A percentile compares a stretch with the other conserved stretches of the same genome.
These are phyloP conservation scores for Scaptomyza montana DNA, from an alignment of 1,140 invertebrate genomes.

Conservation along the genomic window DNA sequence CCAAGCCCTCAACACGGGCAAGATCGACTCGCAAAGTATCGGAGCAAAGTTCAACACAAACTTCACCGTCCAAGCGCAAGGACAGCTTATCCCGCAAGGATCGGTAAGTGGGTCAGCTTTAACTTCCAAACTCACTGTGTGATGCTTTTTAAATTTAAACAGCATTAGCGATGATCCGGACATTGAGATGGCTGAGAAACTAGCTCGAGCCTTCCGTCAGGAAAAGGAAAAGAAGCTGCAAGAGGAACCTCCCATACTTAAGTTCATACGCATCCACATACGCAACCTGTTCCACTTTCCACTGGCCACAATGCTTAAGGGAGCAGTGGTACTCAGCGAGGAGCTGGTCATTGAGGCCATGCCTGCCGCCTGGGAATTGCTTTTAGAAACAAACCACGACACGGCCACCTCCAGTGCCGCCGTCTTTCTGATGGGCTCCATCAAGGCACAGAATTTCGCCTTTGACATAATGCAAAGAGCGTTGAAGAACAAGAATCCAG, in stretches of 20 bases:
- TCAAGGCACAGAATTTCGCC: constrained; percentile 94
- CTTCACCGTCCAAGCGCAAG: constrained; percentile 90
- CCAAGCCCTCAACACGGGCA: constrained; percentile 53
- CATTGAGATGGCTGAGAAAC: constrained; percentile 76
- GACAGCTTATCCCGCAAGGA: constrained; percentile 90
- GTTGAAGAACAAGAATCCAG: constrained; percentile 92
- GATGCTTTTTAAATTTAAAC: not conserved
- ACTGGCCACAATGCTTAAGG: constrained; percentile 94
- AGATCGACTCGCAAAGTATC: constrained; percentile 87
- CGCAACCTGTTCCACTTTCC: constrained; percentile 94
- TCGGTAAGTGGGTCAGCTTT: constrained; percentile 84
- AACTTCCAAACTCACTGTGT: not conserved
- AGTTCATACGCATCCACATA: constrained; percentile 93
- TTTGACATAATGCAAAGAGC: constrained; percentile 94
- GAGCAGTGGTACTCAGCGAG: constrained; percentile 94
- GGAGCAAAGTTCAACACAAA: constrained; percentile 89
- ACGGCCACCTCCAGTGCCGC: constrained; percentile 92
- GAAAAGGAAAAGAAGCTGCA: constrained; percentile 85
- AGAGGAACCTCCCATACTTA: constrained; percentile 89
- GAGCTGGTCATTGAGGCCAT: constrained; percentile 95
- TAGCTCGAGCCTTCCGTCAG: constrained; percentile 67
- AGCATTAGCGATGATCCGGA: constrained; percentile 82
- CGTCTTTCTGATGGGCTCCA: constrained; percentile 95
- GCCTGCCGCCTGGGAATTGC: constrained; percentile 96
- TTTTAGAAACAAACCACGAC: constrained; percentile 92